Conservation (phyloP, 2,113 vertebrate genomes). For the Seriola dumerili region DNA sequence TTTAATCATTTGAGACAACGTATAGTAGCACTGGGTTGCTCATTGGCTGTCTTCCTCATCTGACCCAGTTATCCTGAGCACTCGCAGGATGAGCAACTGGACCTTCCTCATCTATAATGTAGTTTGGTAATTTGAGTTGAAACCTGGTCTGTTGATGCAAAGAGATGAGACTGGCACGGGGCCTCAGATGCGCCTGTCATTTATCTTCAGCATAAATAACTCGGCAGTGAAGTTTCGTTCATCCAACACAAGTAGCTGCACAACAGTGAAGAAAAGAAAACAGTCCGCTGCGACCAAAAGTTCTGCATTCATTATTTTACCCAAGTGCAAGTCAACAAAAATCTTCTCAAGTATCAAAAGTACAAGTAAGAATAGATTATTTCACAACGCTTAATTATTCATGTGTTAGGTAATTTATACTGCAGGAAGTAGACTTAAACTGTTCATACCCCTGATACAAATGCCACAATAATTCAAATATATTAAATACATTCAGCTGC, state of each 20-base stretch:
- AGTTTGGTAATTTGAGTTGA: constrained; percentile 70
- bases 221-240: background rate
- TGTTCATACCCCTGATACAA: background rate
- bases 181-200: constrained; percentile 19
- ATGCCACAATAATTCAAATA: background rate
- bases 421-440: background rate
- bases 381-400: constrained; percentile 16
- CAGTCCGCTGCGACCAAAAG: background rate
- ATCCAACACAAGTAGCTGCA: background rate
- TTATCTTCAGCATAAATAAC: background rate
- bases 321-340: background rate
- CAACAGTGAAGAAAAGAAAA: background rate
- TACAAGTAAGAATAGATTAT: background rate
- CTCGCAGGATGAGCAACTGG: constrained; percentile 51
- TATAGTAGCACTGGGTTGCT: background rate
- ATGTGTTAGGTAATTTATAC: constrained; percentile 14
- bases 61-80: constrained; percentile 21
- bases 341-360: background rate
- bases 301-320: background rate
- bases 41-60: background rate
- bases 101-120: constrained; percentile 79
- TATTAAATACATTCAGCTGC: background rate
- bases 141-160: constrained; percentile 28
- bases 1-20: background rate
- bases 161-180: constrained; percentile 11